Percentiles rank a stretch among this genome's conserved stretches.
Conservation (phyloP, 2,888 invertebrate genomes). For the Epinotia demarniana region DNA sequence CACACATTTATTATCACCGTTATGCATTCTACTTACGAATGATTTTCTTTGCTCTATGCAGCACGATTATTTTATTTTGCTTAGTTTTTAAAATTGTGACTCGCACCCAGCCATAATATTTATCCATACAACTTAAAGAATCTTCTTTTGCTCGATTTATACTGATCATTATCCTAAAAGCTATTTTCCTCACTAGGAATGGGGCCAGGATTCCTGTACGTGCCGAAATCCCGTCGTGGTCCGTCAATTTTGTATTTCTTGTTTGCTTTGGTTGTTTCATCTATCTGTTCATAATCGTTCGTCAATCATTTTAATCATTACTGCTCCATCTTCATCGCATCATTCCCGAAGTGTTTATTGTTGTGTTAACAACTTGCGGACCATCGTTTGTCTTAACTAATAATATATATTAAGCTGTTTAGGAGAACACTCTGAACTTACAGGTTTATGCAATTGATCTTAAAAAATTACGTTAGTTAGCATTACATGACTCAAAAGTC, state of each 20-base stretch:
- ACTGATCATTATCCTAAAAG: neutral
- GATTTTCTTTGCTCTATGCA: too few species aligned
- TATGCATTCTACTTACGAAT: too few species aligned
- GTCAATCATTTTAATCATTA: neutral
- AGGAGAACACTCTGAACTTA: neutral
- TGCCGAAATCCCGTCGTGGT: slow-evolving; percentile 39
- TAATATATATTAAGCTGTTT: neutral
- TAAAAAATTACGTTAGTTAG: neutral
- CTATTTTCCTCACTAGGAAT: slow-evolving; percentile 33
- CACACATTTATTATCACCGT: too few species aligned
- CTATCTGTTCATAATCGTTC: neutral
- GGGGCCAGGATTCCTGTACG: slow-evolving; percentile 39
- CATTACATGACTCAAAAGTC: neutral
- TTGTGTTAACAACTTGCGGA: slow-evolving; percentile 14
- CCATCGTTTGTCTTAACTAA: neutral
- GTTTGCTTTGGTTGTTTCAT: slow-evolving; percentile 29
- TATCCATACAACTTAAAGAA: neutral
- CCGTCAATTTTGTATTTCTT: slow-evolving; percentile 29
- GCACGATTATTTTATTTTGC: too few species aligned
- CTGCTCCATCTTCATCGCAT: slow-evolving; percentile 4
- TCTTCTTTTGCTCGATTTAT: neutral
- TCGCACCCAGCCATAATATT: neutral
- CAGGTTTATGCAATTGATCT: neutral
- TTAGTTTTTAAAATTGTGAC: neutral
- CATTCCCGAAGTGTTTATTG: neutral